Evolutionary conservation across 2,888 invertebrate genomes (phyloP), one percentile per base, ranked within the genome.

Genomic region (Trilocha varians): DNA sequence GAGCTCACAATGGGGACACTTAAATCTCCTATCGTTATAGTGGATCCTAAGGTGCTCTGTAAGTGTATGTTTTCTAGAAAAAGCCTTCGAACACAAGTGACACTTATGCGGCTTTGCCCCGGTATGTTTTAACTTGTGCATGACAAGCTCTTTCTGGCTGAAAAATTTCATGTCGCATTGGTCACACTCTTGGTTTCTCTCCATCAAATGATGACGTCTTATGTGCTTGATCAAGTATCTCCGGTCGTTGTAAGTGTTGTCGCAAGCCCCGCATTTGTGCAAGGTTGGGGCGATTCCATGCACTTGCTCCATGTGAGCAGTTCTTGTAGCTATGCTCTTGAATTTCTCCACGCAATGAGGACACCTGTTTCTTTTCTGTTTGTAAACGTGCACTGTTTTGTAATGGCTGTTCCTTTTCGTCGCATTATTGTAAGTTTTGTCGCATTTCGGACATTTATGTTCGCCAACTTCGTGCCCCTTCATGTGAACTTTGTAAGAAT

Each of bases 361-460:
- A 32, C 77, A 78, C 47, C 64, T 70, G 13, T 66, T 62, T 13
- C 65, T 52, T n/a, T 60, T 59, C 14, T 65, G 65, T 2, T 52
- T 39, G 1, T 57, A 55, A 0, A 66, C 44, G 43, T 78, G 85
- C 0, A 79, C 75, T 1, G 72, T 68, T 32, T 73, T 65, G 42
- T 78, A 75, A 34, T 87, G 87, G 0, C 73, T 67, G 36, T 73
- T 74, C 40, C 77, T 59, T 14, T 82, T 78, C 16, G 76, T 62
- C 25, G 68, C 64, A 0, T 77, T 84, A 13, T 80, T 68, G 48
- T 87, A 87, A 0, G 73, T 60, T 52, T 87, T 86, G 1, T 70
- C 53, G 44, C 87, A 87, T 36, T 58, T 66, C 0, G 62, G 60
- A 40, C 87, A 87, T 14, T 59, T 53, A 35, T 67, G 70, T 0